Percentiles rank a stretch among this genome's conserved stretches.
Evolutionary conservation across 2,888 invertebrate genomes (phyloP).

Genomic region (Chalcis sispes): DNA sequence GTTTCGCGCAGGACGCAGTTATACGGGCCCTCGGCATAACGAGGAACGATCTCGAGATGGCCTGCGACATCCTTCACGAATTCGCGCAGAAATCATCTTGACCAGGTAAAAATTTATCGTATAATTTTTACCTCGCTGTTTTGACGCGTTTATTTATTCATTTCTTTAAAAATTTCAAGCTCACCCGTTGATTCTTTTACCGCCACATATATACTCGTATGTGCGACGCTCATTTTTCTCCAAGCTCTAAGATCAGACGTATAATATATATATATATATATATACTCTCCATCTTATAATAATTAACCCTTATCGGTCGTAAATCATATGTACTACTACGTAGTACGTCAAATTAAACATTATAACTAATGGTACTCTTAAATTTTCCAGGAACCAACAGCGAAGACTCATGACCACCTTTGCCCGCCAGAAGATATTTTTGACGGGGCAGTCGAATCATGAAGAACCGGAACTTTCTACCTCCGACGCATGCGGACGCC

Average conservation of each 20-base stretch:
- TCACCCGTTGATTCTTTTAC: too few relatives aligned
- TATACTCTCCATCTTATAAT: too few relatives aligned
- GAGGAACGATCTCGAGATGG: slow-evolving; percentile 96
- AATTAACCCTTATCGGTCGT: too few relatives aligned
- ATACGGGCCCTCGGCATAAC: slow-evolving; percentile 94
- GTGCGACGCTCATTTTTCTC: too few relatives aligned
- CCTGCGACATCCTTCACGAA: slow-evolving; percentile 94
- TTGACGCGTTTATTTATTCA: too few relatives aligned
- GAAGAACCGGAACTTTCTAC: slow-evolving; percentile 52
- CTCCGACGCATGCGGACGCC: slow-evolving; percentile 40
- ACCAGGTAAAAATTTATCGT: slow-evolving; percentile 70
- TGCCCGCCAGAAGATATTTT: slow-evolving; percentile 66
- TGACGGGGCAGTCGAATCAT: slow-evolving; percentile 59
- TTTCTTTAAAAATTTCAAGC: too few relatives aligned
- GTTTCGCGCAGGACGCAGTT: slow-evolving; percentile 93
- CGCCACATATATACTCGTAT: too few relatives aligned
- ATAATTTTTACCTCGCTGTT: too few relatives aligned
- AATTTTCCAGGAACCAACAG: slow-evolving; percentile 62
- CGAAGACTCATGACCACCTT: slow-evolving; percentile 66
- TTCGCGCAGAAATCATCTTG: slow-evolving; percentile 84
- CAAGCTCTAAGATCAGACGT: too few relatives aligned
- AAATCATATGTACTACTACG: too few relatives aligned
- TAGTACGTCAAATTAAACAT: not conserved
- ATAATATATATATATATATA: too few relatives aligned
- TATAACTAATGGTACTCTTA: not conserved